Evolutionary conservation across 53 echinoderm and acorn worm species (phyloP).

Genomic region (Stichopus horrens): DNA sequence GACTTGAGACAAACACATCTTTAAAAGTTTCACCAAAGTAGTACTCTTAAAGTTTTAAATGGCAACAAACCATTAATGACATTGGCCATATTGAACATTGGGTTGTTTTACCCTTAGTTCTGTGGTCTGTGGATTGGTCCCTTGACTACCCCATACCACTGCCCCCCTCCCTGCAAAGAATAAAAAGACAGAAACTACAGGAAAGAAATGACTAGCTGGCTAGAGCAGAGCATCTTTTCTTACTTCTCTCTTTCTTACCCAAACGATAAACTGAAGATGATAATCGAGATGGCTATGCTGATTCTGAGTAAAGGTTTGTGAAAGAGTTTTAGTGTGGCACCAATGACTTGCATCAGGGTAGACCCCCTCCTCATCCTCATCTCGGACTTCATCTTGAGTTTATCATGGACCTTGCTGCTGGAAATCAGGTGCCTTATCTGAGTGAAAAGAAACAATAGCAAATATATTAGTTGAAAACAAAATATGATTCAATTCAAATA

Average conservation of each 20-base stretch:
- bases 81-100: too few species aligned
- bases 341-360: slow-evolving; percentile 24
- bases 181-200: too few species aligned
- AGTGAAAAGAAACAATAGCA: not conserved
- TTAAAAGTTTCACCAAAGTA: too few species aligned
- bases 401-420: slow-evolving; percentile 21
- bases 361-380: not conserved
- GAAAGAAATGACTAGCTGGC: too few species aligned
- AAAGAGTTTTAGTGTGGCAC: slow-evolving; percentile 61
- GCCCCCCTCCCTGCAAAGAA: too few species aligned
- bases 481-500: too few species aligned
- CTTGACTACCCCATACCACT: too few species aligned
- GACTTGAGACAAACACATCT: too few species aligned
- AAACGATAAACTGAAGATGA: slow-evolving; percentile 74
- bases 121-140: too few species aligned
- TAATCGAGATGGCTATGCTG: slow-evolving; percentile 55
- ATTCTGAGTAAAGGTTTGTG: slow-evolving; percentile 54
- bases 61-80: too few species aligned
- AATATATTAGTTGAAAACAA: not conserved
- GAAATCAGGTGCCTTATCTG: slow-evolving; percentile 59
- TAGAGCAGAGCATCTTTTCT: not conserved
- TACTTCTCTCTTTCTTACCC: slow-evolving; percentile 59
- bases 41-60: too few species aligned
- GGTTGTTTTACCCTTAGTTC: too few species aligned
- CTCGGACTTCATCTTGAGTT: not conserved